Percentiles rank a stretch among this genome's conserved stretches.
These are phyloP conservation scores for Notolabrus celidotus DNA, from an alignment of 2,797 vertebrate species.

Conservation along the genomic window DNA sequence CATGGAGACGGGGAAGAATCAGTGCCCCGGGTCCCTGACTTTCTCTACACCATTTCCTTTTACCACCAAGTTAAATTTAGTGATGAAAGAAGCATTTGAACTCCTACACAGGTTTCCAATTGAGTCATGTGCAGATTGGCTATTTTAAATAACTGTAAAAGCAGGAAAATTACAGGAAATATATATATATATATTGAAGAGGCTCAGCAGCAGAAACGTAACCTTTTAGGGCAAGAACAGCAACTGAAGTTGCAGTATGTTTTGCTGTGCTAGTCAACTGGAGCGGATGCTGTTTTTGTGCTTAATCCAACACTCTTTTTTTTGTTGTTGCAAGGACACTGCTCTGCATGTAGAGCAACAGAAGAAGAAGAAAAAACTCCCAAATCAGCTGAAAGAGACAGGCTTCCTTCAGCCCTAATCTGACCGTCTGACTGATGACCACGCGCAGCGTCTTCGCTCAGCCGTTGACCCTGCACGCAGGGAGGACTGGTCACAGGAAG, in stretches of 20 bases:
- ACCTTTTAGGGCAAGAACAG: slow-evolving; percentile 36
- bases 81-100: slow-evolving; percentile 61
- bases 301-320: slow-evolving; percentile 46
- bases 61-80: slow-evolving; percentile 67
- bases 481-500: slow-evolving; percentile 58
- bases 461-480: slow-evolving; percentile 63
- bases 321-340: slow-evolving; percentile 60
- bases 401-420: slow-evolving; percentile 43
- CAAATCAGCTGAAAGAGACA: slow-evolving; percentile 54
- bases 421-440: slow-evolving; percentile 64
- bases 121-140: slow-evolving; percentile 12
- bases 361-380: slow-evolving; percentile 1
- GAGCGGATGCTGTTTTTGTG: slow-evolving; percentile 50
- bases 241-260: slow-evolving; percentile 35
- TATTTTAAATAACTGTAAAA: slow-evolving; percentile 47
- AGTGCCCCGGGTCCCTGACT: slow-evolving; percentile 44
- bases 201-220: slow-evolving; percentile 21
- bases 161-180: slow-evolving; percentile 22
- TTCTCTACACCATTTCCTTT: slow-evolving; percentile 67
- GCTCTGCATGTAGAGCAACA: slow-evolving; percentile 24
- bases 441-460: slow-evolving; percentile 61
- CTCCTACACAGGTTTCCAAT: slow-evolving; percentile 59
- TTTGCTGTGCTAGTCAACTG: slow-evolving; percentile 59
- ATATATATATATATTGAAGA: not conserved
- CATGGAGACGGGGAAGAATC: slow-evolving; percentile 22